A percentile compares a stretch with the other conserved stretches of the same genome.
phyloP scores from a whole-genome alignment of 1,140 invertebrate genomes.

The Mactra quadrangularis region DNA sequence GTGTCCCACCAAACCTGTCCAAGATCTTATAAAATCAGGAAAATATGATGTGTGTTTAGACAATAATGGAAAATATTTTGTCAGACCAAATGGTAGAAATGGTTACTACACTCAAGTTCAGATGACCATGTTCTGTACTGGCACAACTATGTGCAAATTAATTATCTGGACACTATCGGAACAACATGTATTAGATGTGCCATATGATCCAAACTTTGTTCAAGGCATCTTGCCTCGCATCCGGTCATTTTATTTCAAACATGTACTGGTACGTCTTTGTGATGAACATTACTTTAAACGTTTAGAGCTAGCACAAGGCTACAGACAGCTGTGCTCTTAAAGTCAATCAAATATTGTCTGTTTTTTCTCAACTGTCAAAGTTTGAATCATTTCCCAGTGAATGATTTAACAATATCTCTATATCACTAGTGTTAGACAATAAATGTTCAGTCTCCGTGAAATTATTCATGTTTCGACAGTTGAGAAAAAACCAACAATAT shows the following conservation, averaged over 20 bases:
- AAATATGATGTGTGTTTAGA: constrained; percentile 37
- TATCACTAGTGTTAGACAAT: neutral
- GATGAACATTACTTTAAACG: constrained; percentile 2
- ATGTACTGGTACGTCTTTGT: neutral
- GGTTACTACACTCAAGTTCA: constrained; percentile 39
- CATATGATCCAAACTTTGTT: neutral
- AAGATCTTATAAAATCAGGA: constrained; percentile 3
- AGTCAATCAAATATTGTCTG: neutral
- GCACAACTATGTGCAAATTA: neutral
- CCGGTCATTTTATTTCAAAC: constrained; percentile 8
- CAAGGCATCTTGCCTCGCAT: neutral
- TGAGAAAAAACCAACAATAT: neutral
- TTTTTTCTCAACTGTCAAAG: neutral
- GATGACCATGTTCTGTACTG: constrained; percentile 29
- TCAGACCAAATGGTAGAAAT: constrained; percentile 37
- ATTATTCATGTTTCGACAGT: too few species aligned
- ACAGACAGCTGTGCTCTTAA: constrained; percentile 2
- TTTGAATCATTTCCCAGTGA: neutral
- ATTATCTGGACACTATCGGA: neutral
- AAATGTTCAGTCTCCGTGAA: neutral
- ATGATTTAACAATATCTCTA: neutral
- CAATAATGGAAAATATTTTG: neutral
- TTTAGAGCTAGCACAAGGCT: neutral
- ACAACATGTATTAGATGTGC: neutral
- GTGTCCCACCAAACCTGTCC: constrained; percentile 9